A percentile compares a stretch with the other conserved stretches of the same genome.
Conservation (phyloP, 2,797 vertebrate species). For the Microctenopoma stevenorrisi region DNA sequence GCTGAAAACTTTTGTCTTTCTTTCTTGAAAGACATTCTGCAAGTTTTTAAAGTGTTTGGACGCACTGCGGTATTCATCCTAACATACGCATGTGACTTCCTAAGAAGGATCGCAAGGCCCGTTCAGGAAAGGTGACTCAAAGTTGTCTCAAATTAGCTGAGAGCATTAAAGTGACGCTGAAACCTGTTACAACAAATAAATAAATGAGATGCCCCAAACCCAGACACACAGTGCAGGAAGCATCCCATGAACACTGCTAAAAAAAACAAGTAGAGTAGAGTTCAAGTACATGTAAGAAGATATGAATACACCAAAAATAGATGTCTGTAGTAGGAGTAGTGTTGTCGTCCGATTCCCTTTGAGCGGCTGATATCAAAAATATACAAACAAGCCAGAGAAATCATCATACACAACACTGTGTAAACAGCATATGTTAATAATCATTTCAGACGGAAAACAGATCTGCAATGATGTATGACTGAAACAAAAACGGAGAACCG, state of each 20-base stretch:
- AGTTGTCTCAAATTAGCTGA: slow-evolving; percentile 27
- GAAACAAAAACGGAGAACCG: slow-evolving; percentile 47
- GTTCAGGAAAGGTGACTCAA: slow-evolving; percentile 41
- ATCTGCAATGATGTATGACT: slow-evolving; percentile 25
- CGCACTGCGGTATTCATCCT: not conserved
- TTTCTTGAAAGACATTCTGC: not conserved
- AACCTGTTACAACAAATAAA: slow-evolving; percentile 48
- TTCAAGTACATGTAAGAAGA: slow-evolving; percentile 74
- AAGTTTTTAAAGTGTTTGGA: not conserved
- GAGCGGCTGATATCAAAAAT: slow-evolving; percentile 61
- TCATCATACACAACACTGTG: slow-evolving; percentile 70
- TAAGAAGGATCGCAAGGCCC: not conserved
- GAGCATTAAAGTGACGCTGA: slow-evolving; percentile 14
- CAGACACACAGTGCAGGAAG: slow-evolving; percentile 45
- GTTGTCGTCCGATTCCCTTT: slow-evolving; percentile 64
- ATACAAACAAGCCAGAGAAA: slow-evolving; percentile 76
- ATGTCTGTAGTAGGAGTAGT: slow-evolving; percentile 35
- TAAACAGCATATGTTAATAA: slow-evolving; percentile 66
- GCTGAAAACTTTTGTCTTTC: not conserved
- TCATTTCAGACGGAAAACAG: not conserved
- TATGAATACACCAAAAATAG: slow-evolving; percentile 24
- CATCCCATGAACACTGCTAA: slow-evolving; percentile 18
- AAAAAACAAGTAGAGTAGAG: slow-evolving; percentile 31
- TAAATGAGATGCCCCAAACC: slow-evolving; percentile 36
- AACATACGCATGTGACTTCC: not conserved